Evolutionary conservation across 2,113 vertebrate genomes (phyloP).

Genomic region (Herpetotheres cachinnans): DNA sequence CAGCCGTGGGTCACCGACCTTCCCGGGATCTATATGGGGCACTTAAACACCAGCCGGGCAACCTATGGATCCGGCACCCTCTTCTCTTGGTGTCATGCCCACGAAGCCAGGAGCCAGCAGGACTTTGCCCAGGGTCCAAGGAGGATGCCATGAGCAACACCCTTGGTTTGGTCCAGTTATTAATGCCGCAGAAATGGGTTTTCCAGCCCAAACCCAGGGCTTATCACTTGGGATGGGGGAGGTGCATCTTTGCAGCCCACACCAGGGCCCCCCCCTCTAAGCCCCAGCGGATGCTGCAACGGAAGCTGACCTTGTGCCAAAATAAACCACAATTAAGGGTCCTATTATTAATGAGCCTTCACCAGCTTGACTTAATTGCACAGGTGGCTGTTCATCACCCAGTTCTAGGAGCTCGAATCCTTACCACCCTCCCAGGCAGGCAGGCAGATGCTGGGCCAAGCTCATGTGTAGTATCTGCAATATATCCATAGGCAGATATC

Average conservation of each 20-base stretch:
- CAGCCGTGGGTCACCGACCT: background rate
- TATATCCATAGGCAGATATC: background rate
- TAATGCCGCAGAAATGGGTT: background rate
- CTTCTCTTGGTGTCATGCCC: background rate
- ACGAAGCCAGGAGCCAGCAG: background rate
- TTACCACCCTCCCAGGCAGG: background rate
- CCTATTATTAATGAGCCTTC: background rate
- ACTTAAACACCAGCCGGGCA: background rate
- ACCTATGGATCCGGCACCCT: background rate
- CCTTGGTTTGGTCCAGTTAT: no score
- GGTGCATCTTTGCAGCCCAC: background rate
- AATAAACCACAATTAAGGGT: background rate
- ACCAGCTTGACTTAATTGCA: background rate
- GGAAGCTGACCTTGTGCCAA: background rate
- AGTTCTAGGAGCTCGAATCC: background rate
- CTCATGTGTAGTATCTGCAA: rapidly evolving
- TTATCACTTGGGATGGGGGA: background rate
- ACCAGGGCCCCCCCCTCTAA: background rate
- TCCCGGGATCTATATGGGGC: background rate
- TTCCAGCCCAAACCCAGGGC: background rate
- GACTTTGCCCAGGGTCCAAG: rapidly evolving
- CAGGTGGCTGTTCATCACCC: rapidly evolving
- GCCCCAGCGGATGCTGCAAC: background rate
- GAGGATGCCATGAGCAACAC: background rate
- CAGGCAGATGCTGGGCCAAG: background rate